Conservation (phyloP, 2,888 invertebrate species). For the Drosophila dives region DNA sequence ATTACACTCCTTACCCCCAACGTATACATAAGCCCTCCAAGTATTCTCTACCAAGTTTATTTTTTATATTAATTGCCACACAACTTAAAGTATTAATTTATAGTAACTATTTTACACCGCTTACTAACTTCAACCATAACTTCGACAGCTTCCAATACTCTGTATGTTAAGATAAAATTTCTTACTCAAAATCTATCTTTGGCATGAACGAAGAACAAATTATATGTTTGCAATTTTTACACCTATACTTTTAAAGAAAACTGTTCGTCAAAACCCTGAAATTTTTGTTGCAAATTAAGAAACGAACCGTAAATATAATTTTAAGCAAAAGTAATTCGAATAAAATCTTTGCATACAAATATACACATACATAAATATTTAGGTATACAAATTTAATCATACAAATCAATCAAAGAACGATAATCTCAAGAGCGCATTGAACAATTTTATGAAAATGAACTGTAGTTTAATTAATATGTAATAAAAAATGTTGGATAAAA, state of each 20-base stretch:
- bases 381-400: slow-evolving; percentile 61
- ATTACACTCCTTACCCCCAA: slow-evolving; percentile 26
- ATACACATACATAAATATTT: slow-evolving; percentile 58
- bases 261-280: background rate
- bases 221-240: slow-evolving; percentile 9
- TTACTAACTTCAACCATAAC: slow-evolving; percentile 32
- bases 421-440: slow-evolving; percentile 69
- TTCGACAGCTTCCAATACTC: slow-evolving; percentile 64
- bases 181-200: slow-evolving; percentile 35
- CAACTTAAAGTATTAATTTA: slow-evolving; percentile 61
- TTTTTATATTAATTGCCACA: slow-evolving; percentile 54
- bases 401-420: slow-evolving; percentile 39
- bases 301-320: slow-evolving; percentile 26
- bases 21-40: slow-evolving; percentile 57
- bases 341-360: slow-evolving; percentile 58
- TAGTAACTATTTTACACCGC: slow-evolving; percentile 29
- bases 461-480: slow-evolving; percentile 69
- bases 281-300: slow-evolving; percentile 20
- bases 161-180: slow-evolving; percentile 29
- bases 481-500: slow-evolving; percentile 75
- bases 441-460: slow-evolving; percentile 71
- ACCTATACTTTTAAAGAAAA: background rate
- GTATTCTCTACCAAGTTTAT: slow-evolving; percentile 51
- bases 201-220: slow-evolving; percentile 7
- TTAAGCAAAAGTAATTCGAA: slow-evolving; percentile 47